Evolutionary conservation across 2,113 vertebrate genomes (phyloP).

Genomic region (Limnothrissa miodon): DNA sequence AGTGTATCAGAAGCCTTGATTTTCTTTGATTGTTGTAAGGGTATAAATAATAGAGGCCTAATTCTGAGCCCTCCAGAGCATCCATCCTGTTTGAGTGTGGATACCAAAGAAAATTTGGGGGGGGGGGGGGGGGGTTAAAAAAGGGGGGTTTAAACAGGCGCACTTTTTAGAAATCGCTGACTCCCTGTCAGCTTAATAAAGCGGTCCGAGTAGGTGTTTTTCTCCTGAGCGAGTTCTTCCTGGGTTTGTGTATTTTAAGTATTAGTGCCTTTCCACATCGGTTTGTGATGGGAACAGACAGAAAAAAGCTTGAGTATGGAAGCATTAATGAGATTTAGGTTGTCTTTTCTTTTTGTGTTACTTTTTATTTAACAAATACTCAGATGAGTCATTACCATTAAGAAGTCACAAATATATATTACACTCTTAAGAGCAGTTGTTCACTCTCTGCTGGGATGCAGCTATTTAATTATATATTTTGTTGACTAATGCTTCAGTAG

Average conservation of each 20-base stretch:
- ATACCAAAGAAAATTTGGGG: neutral
- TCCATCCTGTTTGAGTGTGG: neutral
- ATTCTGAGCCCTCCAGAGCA: neutral
- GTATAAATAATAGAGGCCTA: neutral
- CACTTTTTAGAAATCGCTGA: neutral
- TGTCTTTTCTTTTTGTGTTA: neutral
- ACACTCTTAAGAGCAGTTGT: neutral
- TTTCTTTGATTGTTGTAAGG: neutral
- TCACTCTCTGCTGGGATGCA: neutral
- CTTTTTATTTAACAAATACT: neutral
- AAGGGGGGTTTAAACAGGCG: no score
- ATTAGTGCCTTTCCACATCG: neutral
- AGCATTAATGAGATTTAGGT: neutral
- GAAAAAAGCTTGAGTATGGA: neutral
- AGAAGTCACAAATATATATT: neutral
- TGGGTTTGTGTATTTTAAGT: neutral
- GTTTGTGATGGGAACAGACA: neutral
- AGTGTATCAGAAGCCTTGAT: neutral
- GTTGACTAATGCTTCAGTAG: neutral
- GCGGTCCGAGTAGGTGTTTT: neutral
- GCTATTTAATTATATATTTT: neutral
- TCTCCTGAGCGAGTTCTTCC: neutral
- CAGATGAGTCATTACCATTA: neutral
- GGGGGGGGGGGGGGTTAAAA: no score
- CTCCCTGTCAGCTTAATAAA: neutral